A percentile compares a stretch with the other conserved stretches of the same genome.
These are phyloP conservation scores for Ptilorrhoa leucosticta DNA, from an alignment of 2,113 vertebrate species.

Conservation along the genomic window DNA sequence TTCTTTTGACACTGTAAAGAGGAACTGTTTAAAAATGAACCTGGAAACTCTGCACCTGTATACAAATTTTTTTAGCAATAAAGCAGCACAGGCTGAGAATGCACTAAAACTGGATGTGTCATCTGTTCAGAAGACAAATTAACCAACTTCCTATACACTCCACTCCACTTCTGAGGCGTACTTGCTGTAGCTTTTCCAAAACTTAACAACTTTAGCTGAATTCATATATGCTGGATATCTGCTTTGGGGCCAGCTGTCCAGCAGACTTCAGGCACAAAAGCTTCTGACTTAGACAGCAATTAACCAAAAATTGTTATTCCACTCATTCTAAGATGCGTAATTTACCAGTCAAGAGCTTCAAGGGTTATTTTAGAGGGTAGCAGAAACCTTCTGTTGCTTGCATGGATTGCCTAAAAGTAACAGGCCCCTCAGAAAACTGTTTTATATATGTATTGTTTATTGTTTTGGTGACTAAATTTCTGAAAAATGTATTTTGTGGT, in stretches of 20 bases:
- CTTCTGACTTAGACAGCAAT: not conserved
- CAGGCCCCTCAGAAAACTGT: not conserved
- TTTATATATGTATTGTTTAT: not conserved
- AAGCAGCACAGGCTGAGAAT: constrained; percentile 80
- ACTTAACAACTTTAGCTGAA: not conserved
- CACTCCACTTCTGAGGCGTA: not conserved
- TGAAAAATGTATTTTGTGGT: not conserved
- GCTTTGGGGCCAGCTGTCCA: not conserved
- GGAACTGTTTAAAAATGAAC: constrained; percentile 69
- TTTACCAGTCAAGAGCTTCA: not conserved
- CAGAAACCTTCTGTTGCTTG: not conserved
- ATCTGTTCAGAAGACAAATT: constrained; percentile 13
- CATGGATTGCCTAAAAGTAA: not conserved
- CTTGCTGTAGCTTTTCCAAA: not conserved
- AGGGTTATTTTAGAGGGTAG: not conserved
- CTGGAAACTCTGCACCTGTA: constrained; percentile 79
- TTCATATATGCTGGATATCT: not conserved
- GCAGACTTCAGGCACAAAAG: not conserved
- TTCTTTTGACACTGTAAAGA: constrained; percentile 74
- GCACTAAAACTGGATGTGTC: constrained; percentile 62
- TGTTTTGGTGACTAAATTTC: not conserved
- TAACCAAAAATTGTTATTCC: not conserved
- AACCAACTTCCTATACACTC: not conserved
- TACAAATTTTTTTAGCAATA: constrained; percentile 77
- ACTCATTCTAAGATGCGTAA: not conserved